phyloP scores from a whole-genome alignment of 2,797 vertebrate genomes.

The Lepidocolaptes lacrymiger region DNA sequence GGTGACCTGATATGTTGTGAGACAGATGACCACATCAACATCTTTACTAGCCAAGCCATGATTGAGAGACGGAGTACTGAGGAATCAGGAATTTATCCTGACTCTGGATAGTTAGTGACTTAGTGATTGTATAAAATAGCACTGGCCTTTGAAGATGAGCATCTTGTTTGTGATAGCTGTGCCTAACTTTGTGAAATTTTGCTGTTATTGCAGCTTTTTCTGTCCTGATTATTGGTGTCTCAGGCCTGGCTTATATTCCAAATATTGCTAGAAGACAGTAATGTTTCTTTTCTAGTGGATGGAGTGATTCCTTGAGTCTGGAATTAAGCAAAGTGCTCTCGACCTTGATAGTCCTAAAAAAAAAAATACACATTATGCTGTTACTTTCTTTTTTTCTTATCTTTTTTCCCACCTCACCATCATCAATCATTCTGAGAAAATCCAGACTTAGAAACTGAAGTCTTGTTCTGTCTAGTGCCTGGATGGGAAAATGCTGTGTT shows the following conservation, averaged over 20 bases:
- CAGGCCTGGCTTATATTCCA: neutral
- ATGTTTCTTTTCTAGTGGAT: neutral
- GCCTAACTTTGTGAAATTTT: neutral
- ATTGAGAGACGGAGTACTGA: neutral
- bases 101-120: accelerated
- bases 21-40: neutral
- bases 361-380: neutral
- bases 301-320: neutral
- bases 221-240: neutral
- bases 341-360: neutral
- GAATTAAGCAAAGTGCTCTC: neutral
- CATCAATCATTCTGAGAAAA: neutral
- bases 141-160: neutral
- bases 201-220: neutral
- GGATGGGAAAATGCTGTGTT: neutral
- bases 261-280: neutral
- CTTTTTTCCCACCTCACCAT: neutral
- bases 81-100: accelerated
- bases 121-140: neutral
- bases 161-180: neutral
- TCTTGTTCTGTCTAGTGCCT: neutral
- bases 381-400: neutral
- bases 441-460: accelerated
- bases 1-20: neutral
- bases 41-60: neutral